Evolutionary conservation across 2,888 invertebrate genomes (phyloP).

Genomic region (Onthophagus sagittarius): DNA sequence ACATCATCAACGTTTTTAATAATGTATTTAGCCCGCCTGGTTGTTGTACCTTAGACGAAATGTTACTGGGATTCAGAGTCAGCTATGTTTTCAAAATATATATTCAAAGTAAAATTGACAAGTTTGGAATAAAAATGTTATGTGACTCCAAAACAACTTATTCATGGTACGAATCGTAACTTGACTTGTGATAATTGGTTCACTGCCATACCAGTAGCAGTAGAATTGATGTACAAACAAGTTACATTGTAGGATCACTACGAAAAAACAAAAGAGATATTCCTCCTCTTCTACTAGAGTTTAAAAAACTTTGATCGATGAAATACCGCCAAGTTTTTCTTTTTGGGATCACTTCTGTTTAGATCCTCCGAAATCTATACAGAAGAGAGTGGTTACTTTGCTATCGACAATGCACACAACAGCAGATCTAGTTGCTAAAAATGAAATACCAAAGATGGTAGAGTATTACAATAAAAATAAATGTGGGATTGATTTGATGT

Average conservation of each 20-base stretch:
- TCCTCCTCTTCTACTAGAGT: conserved; percentile 13
- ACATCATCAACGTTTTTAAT: too few relatives aligned
- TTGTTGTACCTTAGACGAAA: conserved; percentile 34
- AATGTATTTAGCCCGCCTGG: too few relatives aligned
- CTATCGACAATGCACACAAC: too few relatives aligned
- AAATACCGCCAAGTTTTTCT: too few relatives aligned
- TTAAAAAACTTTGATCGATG: too few relatives aligned
- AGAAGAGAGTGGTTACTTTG: too few relatives aligned
- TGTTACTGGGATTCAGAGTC: conserved; percentile 33
- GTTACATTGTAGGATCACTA: conserved; percentile 38
- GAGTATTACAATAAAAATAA: too few relatives aligned
- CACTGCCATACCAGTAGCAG: conserved; percentile 36
- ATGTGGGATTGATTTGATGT: too few relatives aligned
- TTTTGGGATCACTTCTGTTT: too few relatives aligned
- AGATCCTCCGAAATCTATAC: too few relatives aligned
- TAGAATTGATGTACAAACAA: conserved; percentile 33
- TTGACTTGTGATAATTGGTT: conserved; percentile 41
- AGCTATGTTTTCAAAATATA: conserved; percentile 32
- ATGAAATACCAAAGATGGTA: too few relatives aligned
- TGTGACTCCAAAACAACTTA: conserved; percentile 38
- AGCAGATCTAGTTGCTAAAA: too few relatives aligned
- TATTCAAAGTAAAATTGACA: conserved; percentile 37
- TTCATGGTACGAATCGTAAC: conserved; percentile 33
- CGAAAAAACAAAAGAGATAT: conserved; percentile 40
- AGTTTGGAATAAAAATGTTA: conserved; percentile 40